phyloP scores from a whole-genome alignment of 2,797 vertebrate species.

The Schizopygopsis pylzovi region DNA sequence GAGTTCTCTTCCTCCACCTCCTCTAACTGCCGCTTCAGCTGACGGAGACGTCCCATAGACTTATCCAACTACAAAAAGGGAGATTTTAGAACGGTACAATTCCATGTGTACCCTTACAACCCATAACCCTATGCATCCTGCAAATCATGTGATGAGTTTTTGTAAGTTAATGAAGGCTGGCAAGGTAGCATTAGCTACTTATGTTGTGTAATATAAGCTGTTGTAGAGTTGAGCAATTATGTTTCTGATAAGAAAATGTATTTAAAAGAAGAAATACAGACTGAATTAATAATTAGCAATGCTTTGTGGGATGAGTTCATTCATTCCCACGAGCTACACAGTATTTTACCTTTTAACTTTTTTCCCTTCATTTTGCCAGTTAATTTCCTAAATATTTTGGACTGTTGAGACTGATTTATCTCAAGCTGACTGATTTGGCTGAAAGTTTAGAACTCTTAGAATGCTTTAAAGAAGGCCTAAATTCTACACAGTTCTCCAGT shows the following conservation, averaged over 20 bases:
- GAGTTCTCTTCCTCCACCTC: conserved; percentile 93
- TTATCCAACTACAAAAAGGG: conserved; percentile 83
- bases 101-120: background rate
- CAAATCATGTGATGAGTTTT: background rate
- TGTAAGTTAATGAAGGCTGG: background rate
- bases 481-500: background rate
- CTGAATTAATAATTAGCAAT: background rate
- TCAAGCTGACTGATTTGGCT: conserved; percentile 1
- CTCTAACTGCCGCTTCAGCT: conserved; percentile 92
- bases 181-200: background rate
- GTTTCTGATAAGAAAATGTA: background rate
- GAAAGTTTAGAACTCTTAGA: background rate
- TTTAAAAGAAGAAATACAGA: background rate
- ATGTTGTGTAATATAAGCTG: background rate
- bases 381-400: background rate
- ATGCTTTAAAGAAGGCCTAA: background rate
- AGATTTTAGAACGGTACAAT: background rate
- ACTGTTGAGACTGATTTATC: background rate
- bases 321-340: background rate
- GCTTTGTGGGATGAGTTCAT: background rate
- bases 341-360: background rate
- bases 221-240: background rate
- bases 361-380: background rate
- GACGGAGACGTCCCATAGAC: conserved; percentile 85
- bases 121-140: background rate